Evolutionary conservation across 37 sponge, comb jelly and placozoan species (phyloP), one percentile per base, ranked within the genome.

Genomic region (Dysidea cf. avara): DNA sequence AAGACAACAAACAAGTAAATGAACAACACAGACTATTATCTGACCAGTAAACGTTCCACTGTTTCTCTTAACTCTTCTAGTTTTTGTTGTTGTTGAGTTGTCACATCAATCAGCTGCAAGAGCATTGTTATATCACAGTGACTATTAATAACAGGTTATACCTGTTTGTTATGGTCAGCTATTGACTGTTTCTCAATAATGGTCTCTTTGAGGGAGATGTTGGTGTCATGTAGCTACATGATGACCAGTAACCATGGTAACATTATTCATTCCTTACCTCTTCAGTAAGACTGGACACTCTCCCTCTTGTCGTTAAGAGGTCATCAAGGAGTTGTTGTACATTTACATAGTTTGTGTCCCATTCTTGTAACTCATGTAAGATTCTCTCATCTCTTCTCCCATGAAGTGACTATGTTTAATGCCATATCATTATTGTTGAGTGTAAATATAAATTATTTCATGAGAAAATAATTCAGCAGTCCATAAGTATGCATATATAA

Each of bases 301-400:
- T 64, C 18, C 83, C 87, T 67, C 81, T 72, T 16, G 71, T 26
- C 2, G 71, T 71, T 20, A 79, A 71, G 38, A 92, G 35, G 55
- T 87, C 77, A 52, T 92, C 93, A 75, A 83, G 83, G 35, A 80
- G 20, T 25, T 67, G 36, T 37, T 87, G 88, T 13, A 92, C 81
- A 39, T 81, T 72, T 22, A 83, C 76, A 68, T 76, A 83, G 47
- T 83, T 72, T 17, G 53, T 70, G 16, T 46, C 30, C 93, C 93
- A 92, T 33, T 92, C 88, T n/a, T 53, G 70, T 40, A 92, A 32
- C 56, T 92, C 93, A 46, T 84, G 93, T 0, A 83, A 26, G 11
- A 92, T 70, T 33, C 81, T 21, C 57, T 87, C 93, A 57, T 92
- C 93, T 51, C 74, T 73, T 0, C 81, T 39, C 18, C 85, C 84